Conservation (phyloP, 2,888 invertebrate genomes). For the Marronus borbonicus region DNA sequence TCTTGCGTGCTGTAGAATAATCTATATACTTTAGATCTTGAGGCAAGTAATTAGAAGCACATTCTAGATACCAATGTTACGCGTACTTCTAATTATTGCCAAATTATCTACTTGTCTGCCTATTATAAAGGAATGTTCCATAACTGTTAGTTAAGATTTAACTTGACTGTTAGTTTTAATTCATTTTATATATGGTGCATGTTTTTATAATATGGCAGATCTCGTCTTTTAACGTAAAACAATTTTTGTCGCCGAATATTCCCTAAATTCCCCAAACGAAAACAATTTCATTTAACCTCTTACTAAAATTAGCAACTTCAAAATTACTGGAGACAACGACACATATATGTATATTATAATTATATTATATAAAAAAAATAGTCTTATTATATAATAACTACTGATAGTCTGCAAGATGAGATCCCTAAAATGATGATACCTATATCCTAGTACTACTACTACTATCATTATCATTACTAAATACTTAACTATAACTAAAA, state of each 20-base stretch:
- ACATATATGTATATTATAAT: conserved; percentile 64
- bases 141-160: not conserved
- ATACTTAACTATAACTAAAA: conserved; percentile 40
- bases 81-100: conserved; percentile 9
- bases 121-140: conserved; percentile 1
- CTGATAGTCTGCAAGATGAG: conserved; percentile 31
- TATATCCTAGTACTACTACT: conserved; percentile 45
- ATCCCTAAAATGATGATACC: conserved; percentile 49
- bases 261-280: not conserved
- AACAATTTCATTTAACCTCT: conserved; percentile 1
- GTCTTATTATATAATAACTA: conserved; percentile 43
- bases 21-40: conserved; percentile 4
- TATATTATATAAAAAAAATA: conserved; percentile 51
- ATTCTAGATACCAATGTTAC: not conserved
- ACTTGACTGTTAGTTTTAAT: too few species aligned
- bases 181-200: too few species aligned
- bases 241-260: conserved; percentile 43
- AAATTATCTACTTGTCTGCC: conserved; percentile 1
- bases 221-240: conserved; percentile 6
- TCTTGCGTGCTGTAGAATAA: conserved; percentile 11
- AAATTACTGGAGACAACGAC: conserved; percentile 70
- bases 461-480: conserved; percentile 44
- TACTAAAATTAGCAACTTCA: conserved; percentile 53
- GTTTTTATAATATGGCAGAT: conserved; percentile 18
- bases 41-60: conserved; percentile 10